A percentile compares a stretch with the other conserved stretches of the same genome.
phyloP scores from a whole-genome alignment of 2,888 invertebrate genomes.

The Ennomos quercinarius region DNA sequence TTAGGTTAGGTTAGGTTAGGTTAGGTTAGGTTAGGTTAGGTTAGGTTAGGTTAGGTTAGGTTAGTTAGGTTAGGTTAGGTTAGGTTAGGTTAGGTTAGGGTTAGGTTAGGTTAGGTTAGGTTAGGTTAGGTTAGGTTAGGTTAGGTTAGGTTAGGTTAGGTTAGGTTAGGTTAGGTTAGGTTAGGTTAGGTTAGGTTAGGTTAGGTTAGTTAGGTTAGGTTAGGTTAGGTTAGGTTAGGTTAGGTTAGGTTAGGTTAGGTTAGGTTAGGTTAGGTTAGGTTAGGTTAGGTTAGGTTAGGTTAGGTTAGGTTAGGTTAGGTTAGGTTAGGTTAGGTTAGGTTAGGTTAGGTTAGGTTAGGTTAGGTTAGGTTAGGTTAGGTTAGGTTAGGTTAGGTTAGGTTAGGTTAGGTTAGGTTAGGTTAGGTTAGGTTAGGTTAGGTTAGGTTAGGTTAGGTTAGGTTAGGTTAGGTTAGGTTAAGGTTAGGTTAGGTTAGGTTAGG shows the following conservation, averaged over 20 bases:
- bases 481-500: conserved; percentile 31
- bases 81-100: conserved; percentile 40
- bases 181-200: conserved; percentile 43
- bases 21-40: conserved; percentile 41
- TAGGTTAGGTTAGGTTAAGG: too few relatives aligned
- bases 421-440: conserved; percentile 34
- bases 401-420: conserved; percentile 36
- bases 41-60: conserved; percentile 39
- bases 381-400: conserved; percentile 39
- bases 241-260: conserved; percentile 39
- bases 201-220: conserved; percentile 43
- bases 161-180: conserved; percentile 38
- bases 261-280: conserved; percentile 41
- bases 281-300: conserved; percentile 40
- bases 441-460: conserved; percentile 33
- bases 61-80: too few relatives aligned
- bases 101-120: conserved; percentile 44
- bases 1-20: conserved; percentile 39
- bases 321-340: too few relatives aligned
- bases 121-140: conserved; percentile 44
- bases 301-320: conserved; percentile 37
- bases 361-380: conserved; percentile 40
- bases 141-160: conserved; percentile 40
- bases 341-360: too few relatives aligned
- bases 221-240: conserved; percentile 38